phyloP scores from a whole-genome alignment of 2,888 invertebrate genomes.

The Zaprionus lineosus region DNA sequence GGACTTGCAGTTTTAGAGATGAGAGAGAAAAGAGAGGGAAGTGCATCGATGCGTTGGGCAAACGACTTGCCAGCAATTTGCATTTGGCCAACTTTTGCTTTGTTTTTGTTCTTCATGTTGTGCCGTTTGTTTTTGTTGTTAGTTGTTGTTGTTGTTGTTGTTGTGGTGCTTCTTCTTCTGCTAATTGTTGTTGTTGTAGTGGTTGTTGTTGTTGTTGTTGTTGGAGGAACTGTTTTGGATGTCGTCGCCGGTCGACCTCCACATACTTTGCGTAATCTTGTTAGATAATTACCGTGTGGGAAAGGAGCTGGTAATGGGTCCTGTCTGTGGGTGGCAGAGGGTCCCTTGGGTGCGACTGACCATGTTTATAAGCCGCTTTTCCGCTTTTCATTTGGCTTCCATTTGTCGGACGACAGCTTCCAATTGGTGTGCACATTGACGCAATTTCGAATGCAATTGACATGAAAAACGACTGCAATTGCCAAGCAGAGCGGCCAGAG shows the following conservation, averaged over 20 bases:
- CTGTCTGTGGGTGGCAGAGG: too few relatives aligned
- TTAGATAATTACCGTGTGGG: conserved; percentile 56
- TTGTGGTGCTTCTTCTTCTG: neutral
- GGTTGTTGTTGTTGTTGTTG: conserved; percentile 3
- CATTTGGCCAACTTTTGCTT: conserved; percentile 47
- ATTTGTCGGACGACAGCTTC: neutral
- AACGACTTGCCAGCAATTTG: conserved; percentile 56
- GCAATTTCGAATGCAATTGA: neutral
- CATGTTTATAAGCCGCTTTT: neutral
- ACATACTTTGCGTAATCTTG: conserved; percentile 51
- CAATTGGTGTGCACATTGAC: neutral
- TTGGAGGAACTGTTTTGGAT: conserved; percentile 1
- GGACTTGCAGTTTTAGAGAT: too few relatives aligned
- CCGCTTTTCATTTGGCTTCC: neutral
- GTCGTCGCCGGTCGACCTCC: neutral
- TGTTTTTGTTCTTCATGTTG: too few relatives aligned
- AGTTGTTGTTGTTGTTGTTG: conserved; percentile 3
- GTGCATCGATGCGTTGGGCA: conserved; percentile 41
- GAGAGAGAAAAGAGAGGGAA: neutral
- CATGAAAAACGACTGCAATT: too few relatives aligned
- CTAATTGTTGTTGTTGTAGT: neutral
- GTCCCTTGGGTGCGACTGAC: too few relatives aligned
- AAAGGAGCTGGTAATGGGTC: neutral
- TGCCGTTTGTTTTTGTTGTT: too few relatives aligned
- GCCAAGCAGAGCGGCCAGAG: too few relatives aligned